These are phyloP conservation scores for Tubulanus polymorphus DNA, from an alignment of 2,888 invertebrate genomes.

Conservation along the genomic window DNA sequence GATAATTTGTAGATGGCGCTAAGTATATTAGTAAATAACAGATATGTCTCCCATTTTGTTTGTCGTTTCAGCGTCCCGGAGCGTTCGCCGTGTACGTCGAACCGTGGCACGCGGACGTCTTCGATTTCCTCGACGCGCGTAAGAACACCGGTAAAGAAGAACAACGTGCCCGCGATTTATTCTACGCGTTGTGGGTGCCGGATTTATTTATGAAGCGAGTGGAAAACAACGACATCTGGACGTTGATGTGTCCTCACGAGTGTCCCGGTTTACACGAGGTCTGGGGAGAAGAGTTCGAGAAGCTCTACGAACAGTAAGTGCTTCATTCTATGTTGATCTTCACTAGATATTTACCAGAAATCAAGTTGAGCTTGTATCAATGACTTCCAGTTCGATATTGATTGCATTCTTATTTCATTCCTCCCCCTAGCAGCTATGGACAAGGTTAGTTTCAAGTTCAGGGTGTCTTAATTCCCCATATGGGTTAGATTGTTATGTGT, in stretches of 20 bases:
- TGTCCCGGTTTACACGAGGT: constrained; percentile 84
- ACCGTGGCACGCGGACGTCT: constrained; percentile 98
- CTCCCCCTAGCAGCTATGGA: too few species aligned
- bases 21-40: too few species aligned
- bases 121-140: constrained; percentile 88
- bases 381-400: too few species aligned
- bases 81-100: constrained; percentile 97
- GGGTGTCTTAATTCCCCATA: too few species aligned
- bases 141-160: constrained; percentile 96
- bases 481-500: too few species aligned
- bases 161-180: constrained; percentile 86
- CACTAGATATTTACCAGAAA: too few species aligned
- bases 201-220: constrained; percentile 93
- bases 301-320: constrained; percentile 69
- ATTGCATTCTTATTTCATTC: too few species aligned
- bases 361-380: too few species aligned
- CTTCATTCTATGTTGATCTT: too few species aligned
- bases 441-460: too few species aligned
- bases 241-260: constrained; percentile 94
- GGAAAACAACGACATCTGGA: constrained; percentile 80
- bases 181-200: constrained; percentile 96
- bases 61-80: constrained; percentile 73
- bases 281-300: constrained; percentile 93
- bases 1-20: too few species aligned
- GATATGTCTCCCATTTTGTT: too few species aligned